Conservation (phyloP, 2,113 vertebrate genomes). For the Trichomycterus rosablanca region DNA sequence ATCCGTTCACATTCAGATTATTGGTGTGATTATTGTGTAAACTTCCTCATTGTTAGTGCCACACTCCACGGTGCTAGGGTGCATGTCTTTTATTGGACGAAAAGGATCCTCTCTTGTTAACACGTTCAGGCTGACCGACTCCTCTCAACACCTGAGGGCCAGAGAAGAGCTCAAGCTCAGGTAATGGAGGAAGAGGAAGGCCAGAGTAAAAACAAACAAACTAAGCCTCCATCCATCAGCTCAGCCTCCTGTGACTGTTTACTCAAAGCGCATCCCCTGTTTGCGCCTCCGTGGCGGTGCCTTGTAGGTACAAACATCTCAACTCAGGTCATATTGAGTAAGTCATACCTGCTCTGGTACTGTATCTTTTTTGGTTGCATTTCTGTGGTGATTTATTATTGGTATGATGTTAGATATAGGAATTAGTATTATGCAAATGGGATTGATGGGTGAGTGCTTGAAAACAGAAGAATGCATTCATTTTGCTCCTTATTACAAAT, state of each 20-base stretch:
- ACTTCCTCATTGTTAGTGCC: background rate
- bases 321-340: background rate
- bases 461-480: no score
- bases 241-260: conserved; percentile 35
- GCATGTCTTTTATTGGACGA: conserved; percentile 61
- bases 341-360: background rate
- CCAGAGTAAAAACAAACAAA: conserved; percentile 65
- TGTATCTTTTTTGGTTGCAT: conserved; percentile 14
- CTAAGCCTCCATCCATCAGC: conserved; percentile 53
- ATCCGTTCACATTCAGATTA: background rate
- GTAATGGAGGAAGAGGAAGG: conserved; percentile 50
- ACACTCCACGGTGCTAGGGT: conserved; percentile 13
- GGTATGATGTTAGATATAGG: conserved; percentile 3
- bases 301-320: conserved; percentile 21
- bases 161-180: conserved; percentile 25
- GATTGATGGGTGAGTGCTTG: no score
- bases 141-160: conserved; percentile 58
- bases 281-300: conserved; percentile 21
- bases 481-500: no score
- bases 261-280: conserved; percentile 6
- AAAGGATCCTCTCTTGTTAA: conserved; percentile 64
- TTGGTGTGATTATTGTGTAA: background rate
- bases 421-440: no score
- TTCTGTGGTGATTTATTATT: background rate
- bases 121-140: conserved; percentile 69